A percentile compares a stretch with the other conserved stretches of the same genome.
Evolutionary conservation across 2,888 invertebrate species (phyloP).

Genomic region (Cordilura impudica): DNA sequence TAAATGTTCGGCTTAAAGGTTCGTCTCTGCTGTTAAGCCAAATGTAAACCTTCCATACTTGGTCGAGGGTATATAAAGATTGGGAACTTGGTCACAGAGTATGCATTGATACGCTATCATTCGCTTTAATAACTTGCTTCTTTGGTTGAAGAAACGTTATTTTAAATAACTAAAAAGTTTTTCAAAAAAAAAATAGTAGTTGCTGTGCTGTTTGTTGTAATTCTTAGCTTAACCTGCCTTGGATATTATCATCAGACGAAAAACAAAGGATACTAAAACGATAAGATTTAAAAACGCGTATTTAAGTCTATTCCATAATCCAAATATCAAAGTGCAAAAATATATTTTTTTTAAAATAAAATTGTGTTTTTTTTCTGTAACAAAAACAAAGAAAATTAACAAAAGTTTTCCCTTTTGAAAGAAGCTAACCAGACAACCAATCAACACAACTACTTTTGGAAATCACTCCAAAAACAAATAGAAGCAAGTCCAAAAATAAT

Average conservation of each 20-base stretch:
- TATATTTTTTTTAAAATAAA: slow-evolving; percentile 37
- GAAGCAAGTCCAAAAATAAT: slow-evolving; percentile 57
- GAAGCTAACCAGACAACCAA: slow-evolving; percentile 71
- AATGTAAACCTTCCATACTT: slow-evolving; percentile 60
- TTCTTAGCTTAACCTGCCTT: slow-evolving; percentile 70
- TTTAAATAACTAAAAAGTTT: slow-evolving; percentile 37
- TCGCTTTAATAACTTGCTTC: slow-evolving; percentile 81
- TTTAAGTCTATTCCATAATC: slow-evolving; percentile 7
- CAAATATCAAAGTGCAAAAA: slow-evolving; percentile 25
- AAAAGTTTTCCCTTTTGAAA: slow-evolving; percentile 60
- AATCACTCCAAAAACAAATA: slow-evolving; percentile 57
- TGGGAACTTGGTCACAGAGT: slow-evolving; percentile 81
- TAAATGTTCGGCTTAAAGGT: slow-evolving; percentile 62
- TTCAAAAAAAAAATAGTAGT: slow-evolving; percentile 68
- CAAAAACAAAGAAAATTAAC: slow-evolving; percentile 42
- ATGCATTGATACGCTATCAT: slow-evolving; percentile 86
- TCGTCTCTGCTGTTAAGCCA: slow-evolving; percentile 53
- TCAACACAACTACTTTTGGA: slow-evolving; percentile 58
- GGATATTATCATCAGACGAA: slow-evolving; percentile 42
- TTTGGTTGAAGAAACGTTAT: slow-evolving; percentile 70
- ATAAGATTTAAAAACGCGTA: slow-evolving; percentile 31
- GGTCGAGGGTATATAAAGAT: slow-evolving; percentile 81
- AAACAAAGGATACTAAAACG: slow-evolving; percentile 28
- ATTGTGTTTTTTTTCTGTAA: slow-evolving; percentile 60
- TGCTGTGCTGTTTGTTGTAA: slow-evolving; percentile 76